phyloP scores from a whole-genome alignment of 2,888 invertebrate genomes.

The Clistopyga incitator region DNA sequence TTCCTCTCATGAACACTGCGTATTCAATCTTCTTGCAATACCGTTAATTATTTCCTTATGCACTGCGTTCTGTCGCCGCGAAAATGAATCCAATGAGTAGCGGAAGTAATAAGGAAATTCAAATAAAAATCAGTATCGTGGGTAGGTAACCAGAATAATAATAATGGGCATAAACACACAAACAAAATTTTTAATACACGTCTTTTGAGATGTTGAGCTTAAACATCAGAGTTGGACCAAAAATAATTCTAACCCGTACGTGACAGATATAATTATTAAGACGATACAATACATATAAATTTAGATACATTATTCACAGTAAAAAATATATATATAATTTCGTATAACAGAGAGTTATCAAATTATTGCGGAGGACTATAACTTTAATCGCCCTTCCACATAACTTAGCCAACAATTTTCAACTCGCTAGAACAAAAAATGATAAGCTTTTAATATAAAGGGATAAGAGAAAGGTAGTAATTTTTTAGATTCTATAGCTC shows the following conservation, averaged over 20 bases:
- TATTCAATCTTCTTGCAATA: not conserved
- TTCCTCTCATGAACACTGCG: not conserved
- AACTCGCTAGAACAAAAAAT: not conserved
- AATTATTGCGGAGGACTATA: not conserved
- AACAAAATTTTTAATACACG: not conserved
- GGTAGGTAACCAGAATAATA: not conserved
- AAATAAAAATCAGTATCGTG: not conserved
- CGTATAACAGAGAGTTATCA: not conserved
- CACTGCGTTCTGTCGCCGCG: not conserved
- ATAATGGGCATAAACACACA: not conserved
- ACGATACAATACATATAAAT: slow-evolving; percentile 11
- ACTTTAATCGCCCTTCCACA: not conserved
- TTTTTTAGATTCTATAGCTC: slow-evolving; percentile 67
- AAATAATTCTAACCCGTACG: no score
- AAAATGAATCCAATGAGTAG: not conserved
- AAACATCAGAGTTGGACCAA: no score
- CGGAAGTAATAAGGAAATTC: not conserved
- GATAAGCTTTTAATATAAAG: not conserved
- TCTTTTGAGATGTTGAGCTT: not conserved
- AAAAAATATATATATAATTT: not conserved
- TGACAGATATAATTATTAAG: not conserved
- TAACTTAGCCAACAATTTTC: not conserved
- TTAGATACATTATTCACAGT: not conserved
- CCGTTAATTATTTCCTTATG: not conserved
- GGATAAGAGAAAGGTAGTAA: not conserved